Base-by-base conservation (phyloP, 2,888 invertebrate genomes). In the Strigamia maritima region DNA sequence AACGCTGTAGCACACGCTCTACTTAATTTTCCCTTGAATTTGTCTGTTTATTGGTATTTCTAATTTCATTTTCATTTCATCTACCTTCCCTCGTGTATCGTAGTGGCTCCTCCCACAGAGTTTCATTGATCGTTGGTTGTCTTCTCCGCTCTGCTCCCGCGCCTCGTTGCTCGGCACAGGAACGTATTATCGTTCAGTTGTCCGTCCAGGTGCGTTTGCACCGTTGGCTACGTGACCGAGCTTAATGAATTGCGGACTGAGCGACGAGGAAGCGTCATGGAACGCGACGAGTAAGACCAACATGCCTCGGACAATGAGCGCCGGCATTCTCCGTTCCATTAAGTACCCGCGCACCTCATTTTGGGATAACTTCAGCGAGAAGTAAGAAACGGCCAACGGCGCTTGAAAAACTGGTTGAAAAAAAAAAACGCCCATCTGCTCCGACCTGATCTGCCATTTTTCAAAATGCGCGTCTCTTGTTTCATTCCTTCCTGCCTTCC, bases 301-400 rank as follows among this genome's bases (percentile, higher is more conserved):
- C 35, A 81, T 86, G 16, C 85, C 84, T 40, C 82, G 92, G 81
- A 92, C 92, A 14, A 89, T 92, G 81, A 93, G 92, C 86, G 93
- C 94, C 81, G 93, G 93, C 83, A 93, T 92, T 54, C 89, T 94
- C 78, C 89, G 93, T 83, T 91, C 93, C 84, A 49, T 77, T 49
- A 77, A 77, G n/a, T 92, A 92, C 84, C 90, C 91, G 85, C 89
- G 93, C 83, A 91, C 92, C 81, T 90, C 92, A 75, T 94, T 94
- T 86, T 94, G 94, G 94, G 92, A 93, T 85, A 93, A 93, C 86
- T 92, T 92, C 87, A 44, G 2, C n/a, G 78, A 65, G 14, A 78
- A 78, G 78, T 78, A 78, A 78, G 78, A 49, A 4, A 8, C 35
- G 7, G 44, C 24, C 19, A n/a, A n/a, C n/a, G n/a, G 12, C 16